phyloP scores from a whole-genome alignment of 2,797 vertebrate species.

The Myiothlypis chrysogaster region DNA sequence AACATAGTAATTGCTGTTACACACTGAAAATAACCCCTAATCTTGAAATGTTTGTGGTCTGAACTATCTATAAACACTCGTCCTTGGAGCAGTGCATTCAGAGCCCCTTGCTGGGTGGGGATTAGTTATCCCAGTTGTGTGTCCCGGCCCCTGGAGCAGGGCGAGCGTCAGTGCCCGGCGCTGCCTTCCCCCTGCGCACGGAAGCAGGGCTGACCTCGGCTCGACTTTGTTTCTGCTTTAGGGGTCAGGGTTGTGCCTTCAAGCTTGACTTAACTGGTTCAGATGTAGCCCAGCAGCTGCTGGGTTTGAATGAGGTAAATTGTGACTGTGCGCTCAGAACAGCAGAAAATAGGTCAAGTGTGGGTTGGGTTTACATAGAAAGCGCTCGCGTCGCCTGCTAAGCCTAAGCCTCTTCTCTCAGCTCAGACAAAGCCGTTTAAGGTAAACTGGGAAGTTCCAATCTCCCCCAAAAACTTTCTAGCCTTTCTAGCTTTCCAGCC shows the following conservation, averaged over 20 bases:
- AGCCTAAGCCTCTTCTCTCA: conserved; percentile 38
- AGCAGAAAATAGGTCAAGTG: conserved; percentile 66
- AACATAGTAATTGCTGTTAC: neutral
- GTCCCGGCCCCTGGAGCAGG: neutral
- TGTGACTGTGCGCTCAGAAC: conserved; percentile 27
- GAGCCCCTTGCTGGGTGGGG: neutral
- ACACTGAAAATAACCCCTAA: neutral
- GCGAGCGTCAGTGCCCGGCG: neutral
- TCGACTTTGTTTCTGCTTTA: neutral
- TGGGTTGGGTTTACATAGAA: conserved; percentile 66
- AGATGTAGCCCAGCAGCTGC: conserved; percentile 44
- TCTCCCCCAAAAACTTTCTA: conserved; percentile 24
- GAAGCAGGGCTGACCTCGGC: neutral
- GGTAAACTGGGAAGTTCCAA: conserved; percentile 40
- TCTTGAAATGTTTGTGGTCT: neutral
- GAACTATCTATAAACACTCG: neutral
- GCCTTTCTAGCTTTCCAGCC: neutral
- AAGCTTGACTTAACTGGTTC: conserved; percentile 51
- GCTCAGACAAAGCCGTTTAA: conserved; percentile 60
- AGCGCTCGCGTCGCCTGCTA: conserved; percentile 10
- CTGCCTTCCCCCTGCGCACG: neutral
- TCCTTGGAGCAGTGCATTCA: rapidly evolving
- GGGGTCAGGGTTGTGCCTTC: conserved; percentile 43
- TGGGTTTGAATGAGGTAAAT: conserved; percentile 50
- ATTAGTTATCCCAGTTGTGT: neutral